Evolutionary conservation across 2,888 invertebrate genomes (phyloP).

Genomic region (Cerceris rybyensis): DNA sequence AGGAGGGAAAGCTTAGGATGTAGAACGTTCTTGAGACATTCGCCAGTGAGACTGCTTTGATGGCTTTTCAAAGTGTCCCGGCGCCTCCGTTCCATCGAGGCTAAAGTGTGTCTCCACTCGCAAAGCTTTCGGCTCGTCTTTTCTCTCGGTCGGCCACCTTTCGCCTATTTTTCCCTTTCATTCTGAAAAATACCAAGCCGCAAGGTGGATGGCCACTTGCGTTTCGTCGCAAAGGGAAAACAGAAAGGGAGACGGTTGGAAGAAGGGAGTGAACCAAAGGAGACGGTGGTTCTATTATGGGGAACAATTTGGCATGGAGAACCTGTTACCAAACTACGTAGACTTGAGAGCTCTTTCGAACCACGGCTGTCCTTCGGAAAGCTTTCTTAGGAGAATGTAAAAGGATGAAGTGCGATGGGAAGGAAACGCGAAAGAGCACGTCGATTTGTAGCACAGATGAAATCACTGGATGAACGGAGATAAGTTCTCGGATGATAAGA

Average conservation of each 20-base stretch:
- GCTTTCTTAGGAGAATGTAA: conserved; percentile 32
- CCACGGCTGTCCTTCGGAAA: conserved; percentile 26
- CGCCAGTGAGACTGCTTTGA: conserved; percentile 55
- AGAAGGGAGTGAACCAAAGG: conserved; percentile 27
- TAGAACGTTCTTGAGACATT: conserved; percentile 44
- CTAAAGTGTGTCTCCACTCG: conserved; percentile 48
- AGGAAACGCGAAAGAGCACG: not conserved
- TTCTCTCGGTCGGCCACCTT: conserved; percentile 22
- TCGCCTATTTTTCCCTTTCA: conserved; percentile 38
- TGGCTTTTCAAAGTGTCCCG: conserved; percentile 57
- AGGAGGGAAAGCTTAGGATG: conserved; percentile 25
- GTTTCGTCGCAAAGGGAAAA: conserved; percentile 27
- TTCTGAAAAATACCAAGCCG: conserved; percentile 50
- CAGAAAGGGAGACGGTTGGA: conserved; percentile 41
- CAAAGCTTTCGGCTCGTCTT: conserved; percentile 35
- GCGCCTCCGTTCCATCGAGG: conserved; percentile 38
- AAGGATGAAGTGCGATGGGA: conserved; percentile 1
- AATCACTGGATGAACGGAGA: not conserved
- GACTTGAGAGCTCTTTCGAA: conserved; percentile 49
- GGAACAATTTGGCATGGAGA: conserved; percentile 53
- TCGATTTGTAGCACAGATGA: not conserved
- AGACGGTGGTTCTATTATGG: conserved; percentile 29
- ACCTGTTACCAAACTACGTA: conserved; percentile 41
- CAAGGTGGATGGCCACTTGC: conserved; percentile 55
- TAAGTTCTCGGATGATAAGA: not conserved